Percentiles rank a stretch among this genome's conserved stretches.
phyloP scores from a whole-genome alignment of 2,797 vertebrate genomes.

The Knipowitschia caucasica region DNA sequence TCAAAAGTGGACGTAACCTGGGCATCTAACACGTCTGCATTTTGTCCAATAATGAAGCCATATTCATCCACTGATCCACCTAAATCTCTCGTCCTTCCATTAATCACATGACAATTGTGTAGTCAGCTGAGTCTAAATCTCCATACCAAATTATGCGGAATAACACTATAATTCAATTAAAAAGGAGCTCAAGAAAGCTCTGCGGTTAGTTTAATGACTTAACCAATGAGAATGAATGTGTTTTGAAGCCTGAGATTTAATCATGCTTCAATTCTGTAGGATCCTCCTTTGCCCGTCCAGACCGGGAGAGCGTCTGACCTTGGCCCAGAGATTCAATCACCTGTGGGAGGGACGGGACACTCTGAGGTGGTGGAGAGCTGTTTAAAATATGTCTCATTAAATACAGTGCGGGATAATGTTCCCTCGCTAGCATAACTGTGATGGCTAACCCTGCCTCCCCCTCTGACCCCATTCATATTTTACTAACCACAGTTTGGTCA shows the following conservation, averaged over 20 bases:
- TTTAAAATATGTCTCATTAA: slow-evolving; percentile 78
- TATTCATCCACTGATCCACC: slow-evolving; percentile 6
- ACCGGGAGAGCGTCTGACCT: slow-evolving; percentile 57
- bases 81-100: slow-evolving; percentile 37
- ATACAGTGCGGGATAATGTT: slow-evolving; percentile 63
- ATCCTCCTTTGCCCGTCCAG: slow-evolving; percentile 50
- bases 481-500: slow-evolving; percentile 65
- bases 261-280: slow-evolving; percentile 59
- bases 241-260: slow-evolving; percentile 66
- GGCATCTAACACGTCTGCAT: not conserved
- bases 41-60: not conserved
- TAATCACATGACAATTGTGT: slow-evolving; percentile 53
- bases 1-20: too few relatives aligned
- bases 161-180: slow-evolving; percentile 71
- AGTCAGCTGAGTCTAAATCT: slow-evolving; percentile 54
- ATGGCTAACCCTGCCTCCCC: slow-evolving; percentile 40
- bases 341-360: slow-evolving; percentile 63
- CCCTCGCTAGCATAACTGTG: slow-evolving; percentile 41
- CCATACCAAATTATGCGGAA: slow-evolving; percentile 67
- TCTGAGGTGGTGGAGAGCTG: slow-evolving; percentile 68
- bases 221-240: slow-evolving; percentile 62
- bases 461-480: slow-evolving; percentile 55
- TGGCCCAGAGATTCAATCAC: slow-evolving; percentile 73
- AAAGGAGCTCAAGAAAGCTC: slow-evolving; percentile 46
- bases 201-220: slow-evolving; percentile 56